These are phyloP conservation scores for Tetramorium parvispinum DNA, from an alignment of 1,140 invertebrate species.

Conservation along the genomic window DNA sequence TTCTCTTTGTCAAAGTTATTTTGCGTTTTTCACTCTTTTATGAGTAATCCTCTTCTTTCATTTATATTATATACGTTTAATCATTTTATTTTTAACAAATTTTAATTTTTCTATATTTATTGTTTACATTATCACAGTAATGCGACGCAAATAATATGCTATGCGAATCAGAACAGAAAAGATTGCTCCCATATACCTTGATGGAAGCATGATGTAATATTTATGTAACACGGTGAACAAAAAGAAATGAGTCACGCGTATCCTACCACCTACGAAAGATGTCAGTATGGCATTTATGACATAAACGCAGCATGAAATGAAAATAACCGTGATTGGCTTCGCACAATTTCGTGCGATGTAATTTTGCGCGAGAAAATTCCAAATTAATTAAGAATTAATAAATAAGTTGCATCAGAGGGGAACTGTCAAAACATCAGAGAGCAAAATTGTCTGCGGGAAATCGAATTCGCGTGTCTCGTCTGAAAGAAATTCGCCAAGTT, in stretches of 20 bases:
- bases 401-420: background rate
- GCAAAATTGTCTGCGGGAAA: background rate
- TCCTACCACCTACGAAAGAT: conserved; percentile 58
- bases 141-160: background rate
- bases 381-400: conserved; percentile 4
- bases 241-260: conserved; percentile 61
- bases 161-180: background rate
- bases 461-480: background rate
- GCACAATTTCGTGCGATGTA: background rate
- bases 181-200: background rate
- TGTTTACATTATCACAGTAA: background rate
- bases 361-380: background rate
- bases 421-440: background rate
- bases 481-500: conserved; percentile 21
- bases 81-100: background rate
- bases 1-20: background rate
- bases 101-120: background rate
- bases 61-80: background rate
- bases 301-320: background rate
- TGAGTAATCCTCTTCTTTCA: background rate
- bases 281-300: conserved; percentile 47
- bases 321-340: conserved; percentile 20
- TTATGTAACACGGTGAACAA: conserved; percentile 56
- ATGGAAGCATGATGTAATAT: conserved; percentile 44
- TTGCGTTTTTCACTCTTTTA: background rate